Evolutionary conservation across 1,140 invertebrate species (phyloP).

Genomic region (Yoshiicerus persimilis): DNA sequence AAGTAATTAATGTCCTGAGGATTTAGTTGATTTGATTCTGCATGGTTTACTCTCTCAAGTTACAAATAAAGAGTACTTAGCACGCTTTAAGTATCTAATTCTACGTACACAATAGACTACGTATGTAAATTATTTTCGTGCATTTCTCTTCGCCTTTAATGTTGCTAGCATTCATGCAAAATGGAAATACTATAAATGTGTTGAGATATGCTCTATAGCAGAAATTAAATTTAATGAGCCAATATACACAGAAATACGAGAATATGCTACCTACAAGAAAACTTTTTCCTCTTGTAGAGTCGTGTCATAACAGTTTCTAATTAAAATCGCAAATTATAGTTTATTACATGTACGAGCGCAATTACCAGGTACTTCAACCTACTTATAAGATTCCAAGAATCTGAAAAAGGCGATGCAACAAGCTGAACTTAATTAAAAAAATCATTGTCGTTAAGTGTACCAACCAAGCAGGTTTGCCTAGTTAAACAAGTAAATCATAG

Average conservation of each 20-base stretch:
- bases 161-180: background rate
- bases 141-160: background rate
- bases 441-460: no score
- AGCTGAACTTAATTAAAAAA: no score
- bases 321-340: no score
- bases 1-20: conserved; percentile 20
- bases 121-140: background rate
- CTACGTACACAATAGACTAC: background rate
- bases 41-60: background rate
- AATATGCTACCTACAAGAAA: background rate
- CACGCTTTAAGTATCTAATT: background rate
- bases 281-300: no score
- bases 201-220: background rate
- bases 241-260: background rate
- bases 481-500: no score
- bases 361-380: no score
- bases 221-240: background rate
- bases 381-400: no score
- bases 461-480: no score
- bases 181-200: background rate
- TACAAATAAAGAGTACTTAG: background rate
- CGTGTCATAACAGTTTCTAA: no score
- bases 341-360: no score
- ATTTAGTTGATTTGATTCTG: conserved; percentile 18
- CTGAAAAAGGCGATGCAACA: no score